Evolutionary conservation across 2,888 invertebrate genomes (phyloP).

Genomic region (Sisyra nigra): DNA sequence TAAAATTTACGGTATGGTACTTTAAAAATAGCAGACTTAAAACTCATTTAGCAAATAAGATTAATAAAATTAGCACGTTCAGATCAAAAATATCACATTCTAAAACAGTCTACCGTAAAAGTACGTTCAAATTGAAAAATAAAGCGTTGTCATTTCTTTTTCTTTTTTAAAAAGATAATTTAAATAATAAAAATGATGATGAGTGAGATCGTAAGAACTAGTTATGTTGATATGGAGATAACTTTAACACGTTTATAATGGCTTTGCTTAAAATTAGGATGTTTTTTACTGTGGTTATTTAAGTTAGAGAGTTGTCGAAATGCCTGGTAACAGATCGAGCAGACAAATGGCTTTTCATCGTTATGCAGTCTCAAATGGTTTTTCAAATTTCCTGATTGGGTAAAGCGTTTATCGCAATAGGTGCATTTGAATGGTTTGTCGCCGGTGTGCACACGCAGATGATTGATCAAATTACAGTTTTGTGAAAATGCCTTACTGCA

Average conservation of each 20-base stretch:
- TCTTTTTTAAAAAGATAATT: no score
- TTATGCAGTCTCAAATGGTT: conserved; percentile 15
- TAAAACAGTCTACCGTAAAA: no score
- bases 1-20: no score
- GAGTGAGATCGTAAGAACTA: no score
- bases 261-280: conserved; percentile 7
- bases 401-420: conserved; percentile 15
- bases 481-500: conserved; percentile 15
- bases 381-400: conserved; percentile 16
- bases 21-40: no score
- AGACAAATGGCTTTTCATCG: conserved; percentile 15
- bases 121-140: no score
- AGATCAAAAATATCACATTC: no score
- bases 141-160: no score
- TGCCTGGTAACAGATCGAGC: conserved; percentile 13
- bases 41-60: no score
- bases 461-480: conserved; percentile 15
- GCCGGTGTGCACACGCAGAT: conserved; percentile 14
- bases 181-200: no score
- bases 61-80: no score
- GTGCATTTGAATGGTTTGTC: conserved; percentile 15
- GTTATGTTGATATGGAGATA: conserved; percentile 2
- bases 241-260: conserved; percentile 3
- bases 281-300: conserved; percentile 13
- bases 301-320: conserved; percentile 16